Evolutionary conservation across 2,888 invertebrate genomes (phyloP).

Genomic region (Napeogenes sylphis): DNA sequence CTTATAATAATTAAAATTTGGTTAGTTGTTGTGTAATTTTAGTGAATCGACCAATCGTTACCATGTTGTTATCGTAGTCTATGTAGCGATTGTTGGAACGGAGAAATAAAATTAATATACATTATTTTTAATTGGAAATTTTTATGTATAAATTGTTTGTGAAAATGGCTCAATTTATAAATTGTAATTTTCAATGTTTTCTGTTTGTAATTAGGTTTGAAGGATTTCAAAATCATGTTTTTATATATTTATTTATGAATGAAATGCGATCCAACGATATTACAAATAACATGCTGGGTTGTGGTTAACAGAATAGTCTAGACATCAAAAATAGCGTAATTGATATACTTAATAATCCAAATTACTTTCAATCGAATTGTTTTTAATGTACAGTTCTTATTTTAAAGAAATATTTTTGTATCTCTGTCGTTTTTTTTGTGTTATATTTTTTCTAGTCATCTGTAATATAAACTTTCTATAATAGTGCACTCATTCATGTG

Average conservation of each 20-base stretch:
- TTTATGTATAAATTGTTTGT: no score
- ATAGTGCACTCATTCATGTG: slow-evolving; percentile 70
- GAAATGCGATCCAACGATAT: no score
- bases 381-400: slow-evolving; percentile 44
- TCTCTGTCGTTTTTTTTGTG: neutral
- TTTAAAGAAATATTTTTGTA: slow-evolving; percentile 7
- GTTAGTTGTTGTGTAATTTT: slow-evolving; percentile 51
- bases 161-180: no score
- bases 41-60: slow-evolving; percentile 64
- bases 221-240: no score
- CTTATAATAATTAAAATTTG: slow-evolving; percentile 18
- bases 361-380: slow-evolving; percentile 39
- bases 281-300: no score
- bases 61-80: slow-evolving; percentile 46
- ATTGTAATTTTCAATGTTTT: no score
- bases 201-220: no score
- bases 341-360: neutral
- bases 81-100: slow-evolving; percentile 21
- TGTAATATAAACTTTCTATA: slow-evolving; percentile 21
- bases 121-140: no score
- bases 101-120: neutral
- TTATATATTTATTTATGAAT: no score
- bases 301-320: neutral
- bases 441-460: neutral
- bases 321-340: neutral